These are phyloP conservation scores for Lithobates sylvaticus DNA, from an alignment of 2,797 vertebrate genomes.

Conservation along the genomic window DNA sequence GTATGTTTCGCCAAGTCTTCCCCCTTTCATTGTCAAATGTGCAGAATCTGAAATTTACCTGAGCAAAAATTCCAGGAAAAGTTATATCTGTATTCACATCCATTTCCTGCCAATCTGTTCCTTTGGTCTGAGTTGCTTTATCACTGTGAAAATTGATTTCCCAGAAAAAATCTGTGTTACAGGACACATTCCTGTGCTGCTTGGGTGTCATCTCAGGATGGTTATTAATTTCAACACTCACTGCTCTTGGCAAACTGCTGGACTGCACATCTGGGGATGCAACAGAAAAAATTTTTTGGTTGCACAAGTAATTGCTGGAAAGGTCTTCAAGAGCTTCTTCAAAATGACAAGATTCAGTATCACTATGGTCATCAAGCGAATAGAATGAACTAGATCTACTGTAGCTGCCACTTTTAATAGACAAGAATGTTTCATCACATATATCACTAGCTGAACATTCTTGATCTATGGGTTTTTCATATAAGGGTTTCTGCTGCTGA, in stretches of 20 bases:
- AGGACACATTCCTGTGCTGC: neutral
- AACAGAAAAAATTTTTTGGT: neutral
- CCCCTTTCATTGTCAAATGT: no score
- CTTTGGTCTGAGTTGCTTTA: slow-evolving; percentile 28
- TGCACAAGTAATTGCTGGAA: neutral
- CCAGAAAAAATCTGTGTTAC: slow-evolving; percentile 23
- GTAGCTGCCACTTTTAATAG: slow-evolving; percentile 41
- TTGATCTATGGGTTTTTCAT: neutral
- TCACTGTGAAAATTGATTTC: neutral
- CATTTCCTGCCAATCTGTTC: neutral
- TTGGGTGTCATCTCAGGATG: neutral
- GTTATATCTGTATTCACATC: slow-evolving; percentile 24
- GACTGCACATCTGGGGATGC: no score
- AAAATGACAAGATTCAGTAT: slow-evolving; percentile 12
- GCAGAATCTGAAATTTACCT: neutral
- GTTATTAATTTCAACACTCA: neutral
- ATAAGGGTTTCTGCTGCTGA: neutral
- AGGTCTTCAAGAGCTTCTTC: slow-evolving; percentile 40
- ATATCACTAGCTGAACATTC: slow-evolving; percentile 29
- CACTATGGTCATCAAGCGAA: slow-evolving; percentile 19
- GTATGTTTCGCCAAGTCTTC: no score
- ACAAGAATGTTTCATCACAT: slow-evolving; percentile 48
- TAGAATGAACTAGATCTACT: slow-evolving; percentile 24
- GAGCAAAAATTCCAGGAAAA: neutral
- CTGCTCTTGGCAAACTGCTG: neutral